phyloP scores from a whole-genome alignment of 2,113 vertebrate species.

The Oncorhynchus tshawytscha region DNA sequence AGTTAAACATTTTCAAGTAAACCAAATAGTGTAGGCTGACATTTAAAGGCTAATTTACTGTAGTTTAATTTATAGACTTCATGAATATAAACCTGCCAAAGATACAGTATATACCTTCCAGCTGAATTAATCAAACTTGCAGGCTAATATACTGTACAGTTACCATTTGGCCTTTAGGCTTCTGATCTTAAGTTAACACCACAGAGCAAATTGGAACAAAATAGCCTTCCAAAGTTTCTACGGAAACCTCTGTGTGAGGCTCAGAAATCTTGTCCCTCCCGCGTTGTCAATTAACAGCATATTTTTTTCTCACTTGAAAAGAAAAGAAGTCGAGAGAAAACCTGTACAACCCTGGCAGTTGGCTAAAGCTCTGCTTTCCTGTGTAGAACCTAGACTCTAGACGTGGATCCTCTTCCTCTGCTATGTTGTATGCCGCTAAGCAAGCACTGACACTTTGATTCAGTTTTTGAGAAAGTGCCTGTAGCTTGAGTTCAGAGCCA shows the following conservation, averaged over 20 bases:
- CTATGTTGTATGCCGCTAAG: too few species aligned
- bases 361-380: too few species aligned
- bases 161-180: constrained; percentile 33
- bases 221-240: constrained; percentile 66
- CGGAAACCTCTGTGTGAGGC: constrained; percentile 60
- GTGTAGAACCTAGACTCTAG: too few species aligned
- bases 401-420: too few species aligned
- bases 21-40: not conserved
- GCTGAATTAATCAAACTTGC: constrained; percentile 35
- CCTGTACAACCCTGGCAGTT: not conserved
- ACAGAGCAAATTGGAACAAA: constrained; percentile 66
- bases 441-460: too few species aligned
- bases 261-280: constrained; percentile 38
- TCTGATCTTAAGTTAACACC: constrained; percentile 47
- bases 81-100: not conserved
- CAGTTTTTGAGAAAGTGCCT: too few species aligned
- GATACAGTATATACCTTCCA: not conserved
- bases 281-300: constrained; percentile 21
- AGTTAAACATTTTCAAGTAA: not conserved
- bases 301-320: constrained; percentile 10
- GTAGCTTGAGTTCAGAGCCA: too few species aligned
- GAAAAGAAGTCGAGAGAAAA: not conserved
- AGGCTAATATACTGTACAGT: constrained; percentile 41
- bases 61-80: not conserved
- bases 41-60: not conserved